Base-by-base conservation (phyloP, 1,140 invertebrate genomes). In the Drosophila ogumai region DNA sequence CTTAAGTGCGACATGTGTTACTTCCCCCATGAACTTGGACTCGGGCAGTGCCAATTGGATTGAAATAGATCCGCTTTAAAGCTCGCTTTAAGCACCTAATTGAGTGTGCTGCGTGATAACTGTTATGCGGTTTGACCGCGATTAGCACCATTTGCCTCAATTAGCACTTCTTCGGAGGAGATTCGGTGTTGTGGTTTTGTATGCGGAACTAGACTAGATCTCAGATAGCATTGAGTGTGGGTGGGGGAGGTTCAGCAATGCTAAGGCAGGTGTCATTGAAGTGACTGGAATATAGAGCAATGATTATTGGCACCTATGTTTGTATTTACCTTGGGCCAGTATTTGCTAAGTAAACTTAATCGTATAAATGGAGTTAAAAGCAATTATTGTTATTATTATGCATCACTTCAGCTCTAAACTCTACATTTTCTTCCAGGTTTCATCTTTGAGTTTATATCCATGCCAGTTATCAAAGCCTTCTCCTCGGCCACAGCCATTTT, bases 401-500 rank as follows among this genome's bases (percentile, higher is more conserved):
- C 2, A 32, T 32, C 7, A 8, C 9, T 32, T 32, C 31, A 8
- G 3, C 7, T 9, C 7, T 22, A 22, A 22, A 22, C 22, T 22
- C 22, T 32, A 6, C 6, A 8, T 52, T n/a, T 38, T 13, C 19
- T 66, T 71, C 6, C 56, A 92, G 98, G 98, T 76, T 98, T 99
- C 68, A 94, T 99, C 6, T 96, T 99, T 59, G 97, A 99, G 92
- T 99, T 98, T 92, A 98, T 99, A 81, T 98, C 98, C 0, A 95
- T 97, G 76, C 97, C 98, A 3, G 98, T 99, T 12, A 98, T 98
- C 3, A 97, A 97, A 50, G 97, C 98, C 0, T 99, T 99, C 91
- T 98, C 98, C 1, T 98, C 97, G 34, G 98, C 98, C 12, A 98
- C 98, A 1, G 98, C 98, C 19, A 95, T 99, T 13, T 97, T 98